These are phyloP conservation scores for cattle (Bos taurus) DNA, from an alignment of 2,113 vertebrate species.

Conservation along the genomic window DNA sequence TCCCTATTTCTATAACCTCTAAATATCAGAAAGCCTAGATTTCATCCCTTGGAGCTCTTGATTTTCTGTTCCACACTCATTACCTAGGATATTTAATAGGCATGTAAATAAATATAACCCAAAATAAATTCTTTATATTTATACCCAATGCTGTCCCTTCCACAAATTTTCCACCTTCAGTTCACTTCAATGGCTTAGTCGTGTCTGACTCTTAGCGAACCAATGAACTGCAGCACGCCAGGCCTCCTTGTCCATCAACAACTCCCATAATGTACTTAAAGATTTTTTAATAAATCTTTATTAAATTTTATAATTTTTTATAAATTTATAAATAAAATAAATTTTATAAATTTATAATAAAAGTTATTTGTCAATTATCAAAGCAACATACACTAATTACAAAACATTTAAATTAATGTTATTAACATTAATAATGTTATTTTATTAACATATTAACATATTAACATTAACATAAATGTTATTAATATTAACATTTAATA, in stretches of 20 bases:
- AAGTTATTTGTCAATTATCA: neutral
- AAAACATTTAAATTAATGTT: neutral
- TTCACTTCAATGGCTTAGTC: too few species aligned
- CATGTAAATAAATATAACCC: neutral
- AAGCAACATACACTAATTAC: neutral
- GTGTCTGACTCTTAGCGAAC: fast-evolving
- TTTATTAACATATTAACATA: too few species aligned
- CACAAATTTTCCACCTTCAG: neutral
- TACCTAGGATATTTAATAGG: neutral
- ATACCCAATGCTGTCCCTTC: neutral
- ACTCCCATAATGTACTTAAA: neutral
- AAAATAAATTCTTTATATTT: neutral
- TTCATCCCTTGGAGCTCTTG: neutral
- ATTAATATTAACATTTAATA: too few species aligned
- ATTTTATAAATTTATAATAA: neutral
- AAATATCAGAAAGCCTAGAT: neutral
- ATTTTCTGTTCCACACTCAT: neutral
- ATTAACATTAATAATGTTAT: too few species aligned
- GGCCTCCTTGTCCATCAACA: too few species aligned
- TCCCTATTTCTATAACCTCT: neutral
- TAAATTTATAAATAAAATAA: too few species aligned
- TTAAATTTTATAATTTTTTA: too few species aligned
- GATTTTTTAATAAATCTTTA: neutral
- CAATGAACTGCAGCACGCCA: fast-evolving
- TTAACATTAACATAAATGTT: too few species aligned